phyloP scores from a whole-genome alignment of 2,797 vertebrate species.

The Alexandromys oeconomus region DNA sequence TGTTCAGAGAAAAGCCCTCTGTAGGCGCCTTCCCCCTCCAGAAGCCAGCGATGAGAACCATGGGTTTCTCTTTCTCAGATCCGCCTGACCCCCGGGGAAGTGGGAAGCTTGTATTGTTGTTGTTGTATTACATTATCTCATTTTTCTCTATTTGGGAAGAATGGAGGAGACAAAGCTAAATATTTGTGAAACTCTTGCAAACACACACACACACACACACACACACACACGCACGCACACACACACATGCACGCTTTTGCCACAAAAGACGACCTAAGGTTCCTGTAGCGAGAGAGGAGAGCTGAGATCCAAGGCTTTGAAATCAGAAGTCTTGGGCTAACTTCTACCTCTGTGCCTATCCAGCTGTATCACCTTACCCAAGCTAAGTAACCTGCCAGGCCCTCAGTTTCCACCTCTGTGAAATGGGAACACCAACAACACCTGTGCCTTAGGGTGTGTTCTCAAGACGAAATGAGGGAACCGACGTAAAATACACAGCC shows the following conservation, averaged over 20 bases:
- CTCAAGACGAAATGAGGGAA: not conserved
- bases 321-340: not conserved
- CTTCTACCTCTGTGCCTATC: not conserved
- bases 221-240: not conserved
- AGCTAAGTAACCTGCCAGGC: slow-evolving; percentile 17
- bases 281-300: not conserved
- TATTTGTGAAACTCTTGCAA: slow-evolving; percentile 35
- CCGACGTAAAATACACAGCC: not conserved
- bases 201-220: not conserved
- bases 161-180: slow-evolving; percentile 22
- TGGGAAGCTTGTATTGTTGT: not conserved
- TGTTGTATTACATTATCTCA: not conserved
- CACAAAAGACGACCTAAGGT: not conserved
- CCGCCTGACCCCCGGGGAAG: not conserved
- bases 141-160: not conserved
- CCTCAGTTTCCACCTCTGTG: not conserved
- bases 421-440: not conserved
- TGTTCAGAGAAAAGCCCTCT: not conserved
- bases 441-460: not conserved
- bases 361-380: not conserved
- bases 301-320: not conserved
- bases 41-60: slow-evolving; percentile 14
- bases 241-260: slow-evolving; percentile 32
- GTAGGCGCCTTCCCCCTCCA: not conserved
- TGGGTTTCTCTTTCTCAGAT: slow-evolving; percentile 17